A percentile compares a stretch with the other conserved stretches of the same genome.
These are phyloP conservation scores for Drosophila diplacantha DNA, from an alignment of 2,888 invertebrate species.

Conservation along the genomic window DNA sequence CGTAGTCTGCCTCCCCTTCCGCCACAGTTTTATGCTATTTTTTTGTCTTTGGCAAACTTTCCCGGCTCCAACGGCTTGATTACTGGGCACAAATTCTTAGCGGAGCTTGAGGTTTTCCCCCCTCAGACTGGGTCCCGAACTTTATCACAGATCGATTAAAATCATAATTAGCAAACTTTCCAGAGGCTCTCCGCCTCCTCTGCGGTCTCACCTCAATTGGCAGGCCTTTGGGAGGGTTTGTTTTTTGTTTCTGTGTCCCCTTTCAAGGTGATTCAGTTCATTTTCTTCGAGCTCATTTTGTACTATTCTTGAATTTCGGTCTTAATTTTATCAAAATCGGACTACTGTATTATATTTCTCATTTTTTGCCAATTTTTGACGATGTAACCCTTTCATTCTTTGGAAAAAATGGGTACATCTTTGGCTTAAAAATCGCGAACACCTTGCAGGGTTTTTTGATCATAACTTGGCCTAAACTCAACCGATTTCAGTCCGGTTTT, in stretches of 20 bases:
- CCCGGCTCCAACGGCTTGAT: slow-evolving; percentile 43
- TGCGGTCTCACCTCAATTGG: slow-evolving; percentile 37
- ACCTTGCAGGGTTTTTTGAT: too few relatives aligned
- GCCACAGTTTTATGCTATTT: background rate
- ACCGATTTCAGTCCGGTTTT: too few relatives aligned
- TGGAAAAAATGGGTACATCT: too few relatives aligned
- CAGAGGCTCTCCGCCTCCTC: slow-evolving; percentile 25
- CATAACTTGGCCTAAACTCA: too few relatives aligned
- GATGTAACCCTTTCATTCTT: too few relatives aligned
- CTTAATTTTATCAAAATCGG: too few relatives aligned
- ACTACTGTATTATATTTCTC: too few relatives aligned
- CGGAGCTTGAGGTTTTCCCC: slow-evolving; percentile 13
- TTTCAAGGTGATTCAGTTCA: slow-evolving; percentile 4
- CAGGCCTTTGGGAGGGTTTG: slow-evolving; percentile 6
- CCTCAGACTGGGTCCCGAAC: background rate
- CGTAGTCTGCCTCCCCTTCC: background rate
- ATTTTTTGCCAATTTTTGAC: too few relatives aligned
- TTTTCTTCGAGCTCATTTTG: slow-evolving; percentile 32
- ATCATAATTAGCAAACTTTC: slow-evolving; percentile 67
- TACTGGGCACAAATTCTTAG: slow-evolving; percentile 38
- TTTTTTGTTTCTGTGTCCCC: background rate
- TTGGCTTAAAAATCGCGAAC: too few relatives aligned
- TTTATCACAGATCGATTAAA: slow-evolving; percentile 60
- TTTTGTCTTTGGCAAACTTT: slow-evolving; percentile 6
- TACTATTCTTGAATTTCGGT: too few relatives aligned